phyloP scores from a whole-genome alignment of 2,113 vertebrate genomes.

The Poicephalus meyeri region DNA sequence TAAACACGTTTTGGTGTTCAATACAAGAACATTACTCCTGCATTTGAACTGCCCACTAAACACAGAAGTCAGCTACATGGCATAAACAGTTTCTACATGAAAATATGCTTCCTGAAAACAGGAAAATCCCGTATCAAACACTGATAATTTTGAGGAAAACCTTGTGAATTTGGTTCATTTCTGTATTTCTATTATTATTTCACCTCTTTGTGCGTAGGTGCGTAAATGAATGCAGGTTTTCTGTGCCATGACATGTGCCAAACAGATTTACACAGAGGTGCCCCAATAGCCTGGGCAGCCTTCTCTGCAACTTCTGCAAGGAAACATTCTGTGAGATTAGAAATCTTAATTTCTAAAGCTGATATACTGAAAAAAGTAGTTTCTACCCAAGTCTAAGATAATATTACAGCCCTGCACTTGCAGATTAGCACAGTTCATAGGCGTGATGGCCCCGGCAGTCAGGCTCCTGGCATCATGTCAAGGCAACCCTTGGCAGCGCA shows the following conservation, averaged over 20 bases:
- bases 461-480: accelerated
- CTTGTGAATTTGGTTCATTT: background rate
- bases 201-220: background rate
- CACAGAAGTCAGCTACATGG: background rate
- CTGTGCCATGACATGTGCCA: background rate
- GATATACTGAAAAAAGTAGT: background rate
- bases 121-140: background rate
- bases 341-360: background rate
- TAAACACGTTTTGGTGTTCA: background rate
- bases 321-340: background rate
- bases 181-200: background rate
- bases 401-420: background rate
- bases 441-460: background rate
- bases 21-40: background rate
- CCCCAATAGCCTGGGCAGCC: background rate
- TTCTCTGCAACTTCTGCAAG: background rate
- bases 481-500: background rate
- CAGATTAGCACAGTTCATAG: background rate
- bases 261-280: background rate
- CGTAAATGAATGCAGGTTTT: background rate
- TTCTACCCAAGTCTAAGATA: background rate
- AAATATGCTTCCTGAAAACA: background rate
- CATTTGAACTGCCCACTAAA: background rate
- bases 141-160: background rate
- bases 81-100: background rate